Percentiles rank a stretch among this genome's conserved stretches.
These are phyloP conservation scores for Fabriciana adippe DNA, from an alignment of 2,888 invertebrate species.

Conservation along the genomic window DNA sequence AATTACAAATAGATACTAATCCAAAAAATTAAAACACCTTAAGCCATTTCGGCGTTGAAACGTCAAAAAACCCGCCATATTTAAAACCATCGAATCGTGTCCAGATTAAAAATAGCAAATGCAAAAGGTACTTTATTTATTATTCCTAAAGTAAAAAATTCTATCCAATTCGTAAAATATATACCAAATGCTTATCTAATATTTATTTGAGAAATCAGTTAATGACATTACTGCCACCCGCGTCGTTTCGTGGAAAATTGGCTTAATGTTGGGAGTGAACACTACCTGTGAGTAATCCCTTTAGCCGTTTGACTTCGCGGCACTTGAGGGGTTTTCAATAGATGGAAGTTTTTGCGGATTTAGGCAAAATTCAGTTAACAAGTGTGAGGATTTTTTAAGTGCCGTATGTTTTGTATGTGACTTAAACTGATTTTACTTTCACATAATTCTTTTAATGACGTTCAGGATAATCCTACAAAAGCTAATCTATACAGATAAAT, in stretches of 20 bases:
- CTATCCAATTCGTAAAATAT: conserved; percentile 8
- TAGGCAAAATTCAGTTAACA: conserved; percentile 27
- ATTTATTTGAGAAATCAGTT: conserved; percentile 53
- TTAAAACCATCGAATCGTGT: conserved; percentile 23
- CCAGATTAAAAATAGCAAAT: conserved; percentile 34
- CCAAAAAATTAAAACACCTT: conserved; percentile 29
- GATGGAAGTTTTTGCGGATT: conserved; percentile 22
- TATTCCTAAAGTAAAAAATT: conserved; percentile 23
- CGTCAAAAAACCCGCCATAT: conserved; percentile 30
- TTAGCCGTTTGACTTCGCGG: conserved; percentile 57
- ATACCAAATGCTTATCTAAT: conserved; percentile 45
- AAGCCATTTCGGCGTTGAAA: conserved; percentile 32
- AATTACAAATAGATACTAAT: conserved; percentile 29
- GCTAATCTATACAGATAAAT: too few species aligned
- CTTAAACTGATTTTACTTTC: too few species aligned
- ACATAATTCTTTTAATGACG: too few species aligned
- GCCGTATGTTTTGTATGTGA: neutral
- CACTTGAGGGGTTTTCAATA: conserved; percentile 38
- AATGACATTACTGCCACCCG: conserved; percentile 62
- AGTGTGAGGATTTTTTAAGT: conserved; percentile 22
- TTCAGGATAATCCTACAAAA: too few species aligned
- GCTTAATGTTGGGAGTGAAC: conserved; percentile 49
- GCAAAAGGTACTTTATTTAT: conserved; percentile 13
- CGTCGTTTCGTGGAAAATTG: conserved; percentile 62
- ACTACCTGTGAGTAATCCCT: conserved; percentile 67